Evolutionary conservation across 1,140 invertebrate species (phyloP).

Genomic region (Trachymyrmex septentrionalis): DNA sequence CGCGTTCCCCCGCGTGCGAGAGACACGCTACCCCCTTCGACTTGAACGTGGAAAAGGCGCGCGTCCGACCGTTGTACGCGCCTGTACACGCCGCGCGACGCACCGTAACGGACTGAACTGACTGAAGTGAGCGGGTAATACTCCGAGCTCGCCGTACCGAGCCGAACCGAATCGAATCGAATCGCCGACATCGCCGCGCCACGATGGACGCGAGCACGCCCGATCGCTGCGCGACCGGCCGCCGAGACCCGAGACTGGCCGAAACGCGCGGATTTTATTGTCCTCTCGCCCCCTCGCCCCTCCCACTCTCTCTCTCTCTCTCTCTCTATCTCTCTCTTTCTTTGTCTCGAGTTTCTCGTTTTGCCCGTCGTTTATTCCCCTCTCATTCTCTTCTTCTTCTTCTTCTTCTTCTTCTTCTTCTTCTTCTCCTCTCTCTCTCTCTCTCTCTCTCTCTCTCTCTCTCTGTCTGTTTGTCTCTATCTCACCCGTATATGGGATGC

Average conservation of each 20-base stretch:
- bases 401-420: no score
- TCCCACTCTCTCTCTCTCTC: background rate
- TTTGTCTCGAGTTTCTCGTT: background rate
- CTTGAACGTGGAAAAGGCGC: background rate
- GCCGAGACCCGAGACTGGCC: no score
- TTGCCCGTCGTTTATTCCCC: background rate
- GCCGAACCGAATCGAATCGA: no score
- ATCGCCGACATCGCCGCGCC: no score
- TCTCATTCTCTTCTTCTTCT: background rate
- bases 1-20: background rate
- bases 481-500: constrained; percentile 34
- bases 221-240: no score
- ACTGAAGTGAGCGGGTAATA: constrained; percentile 25
- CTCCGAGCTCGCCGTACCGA: background rate
- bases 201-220: no score
- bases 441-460: no score
- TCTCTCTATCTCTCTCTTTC: no score
- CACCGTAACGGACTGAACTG: constrained; percentile 53
- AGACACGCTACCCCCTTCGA: background rate
- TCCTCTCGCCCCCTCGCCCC: no score
- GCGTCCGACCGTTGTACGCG: background rate
- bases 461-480: background rate
- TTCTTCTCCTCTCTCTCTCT: background rate
- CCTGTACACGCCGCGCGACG: background rate
- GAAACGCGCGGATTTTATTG: no score